Evolutionary conservation across 2,113 vertebrate genomes (phyloP), one percentile per base, ranked within the genome.

Genomic region (Holacanthus passer): DNA sequence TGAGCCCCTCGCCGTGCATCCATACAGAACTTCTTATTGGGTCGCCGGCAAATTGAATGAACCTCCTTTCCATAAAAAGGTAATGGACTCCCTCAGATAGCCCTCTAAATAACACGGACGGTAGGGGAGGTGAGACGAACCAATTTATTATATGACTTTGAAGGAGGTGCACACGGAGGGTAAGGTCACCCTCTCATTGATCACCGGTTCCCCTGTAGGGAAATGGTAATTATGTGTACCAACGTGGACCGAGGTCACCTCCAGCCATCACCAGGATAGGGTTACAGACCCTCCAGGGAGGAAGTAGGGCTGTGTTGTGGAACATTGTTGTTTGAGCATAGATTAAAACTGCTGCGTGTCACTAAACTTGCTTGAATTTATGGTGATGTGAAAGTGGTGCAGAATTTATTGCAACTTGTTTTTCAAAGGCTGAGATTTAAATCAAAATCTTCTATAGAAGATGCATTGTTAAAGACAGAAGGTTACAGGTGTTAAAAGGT

Each of bases 11-110:
- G 16, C 81, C 41, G 9, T 48, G 68, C 84, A 79, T 77, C 81
- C 91, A 81, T 37, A 84, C 79, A 80, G 56, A 88, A 87, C 89
- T 82, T 89, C 82, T 84, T 79, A 90, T 88, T 85, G 88, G 90
- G 82, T 82, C 73, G n/a, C 82, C 65, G 13, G 82, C 75, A 93
- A 93, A 93, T 92, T 89, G 84, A 94, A 94, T 92, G 92, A 94
- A 90, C 77, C 93, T 91, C 77, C 89, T 93, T 86, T 90, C 86
- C 93, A 93, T 95, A 93, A 95, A 94, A 91, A 86, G 74, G 70
- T 95, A 93, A 95, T 95, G 89, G 93, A 90, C 85, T 94, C 86
- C 73, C 76, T 82, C 43, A 27, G 87, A 93, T 87, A 64, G 86
- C 79, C 87, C 87, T 90, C 88, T 93, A 94, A 95, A 95, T 94